phyloP scores from a whole-genome alignment of 2,888 invertebrate genomes.

The Latrodectus elegans region DNA sequence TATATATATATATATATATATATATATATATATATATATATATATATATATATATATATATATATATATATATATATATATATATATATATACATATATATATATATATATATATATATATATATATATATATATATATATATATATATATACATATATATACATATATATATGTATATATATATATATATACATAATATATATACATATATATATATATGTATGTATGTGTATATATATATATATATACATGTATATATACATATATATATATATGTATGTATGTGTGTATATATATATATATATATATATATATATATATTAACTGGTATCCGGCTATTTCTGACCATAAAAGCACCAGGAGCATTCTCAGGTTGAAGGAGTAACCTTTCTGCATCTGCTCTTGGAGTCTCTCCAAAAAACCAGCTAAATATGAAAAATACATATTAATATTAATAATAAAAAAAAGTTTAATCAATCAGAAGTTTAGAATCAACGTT shows the following conservation, averaged over 20 bases:
- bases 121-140: no score
- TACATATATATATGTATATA: not conserved
- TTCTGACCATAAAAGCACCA: conserved; percentile 95
- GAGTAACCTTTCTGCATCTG: conserved; percentile 95
- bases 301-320: not conserved
- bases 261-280: not conserved
- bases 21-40: not conserved
- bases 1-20: not conserved
- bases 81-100: not conserved
- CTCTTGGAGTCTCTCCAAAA: conserved; percentile 95
- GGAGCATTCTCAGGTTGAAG: conserved; percentile 89
- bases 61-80: not conserved
- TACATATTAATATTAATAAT: no score
- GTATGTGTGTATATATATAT: not conserved
- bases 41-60: not conserved
- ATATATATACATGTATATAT: no score
- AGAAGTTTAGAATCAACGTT: no score
- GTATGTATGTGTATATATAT: no score
- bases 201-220: no score
- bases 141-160: not conserved
- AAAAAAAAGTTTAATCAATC: no score
- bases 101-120: not conserved
- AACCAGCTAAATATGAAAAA: conserved; percentile 86
- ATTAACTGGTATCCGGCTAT: conserved; percentile 79
- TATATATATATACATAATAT: not conserved